These are phyloP conservation scores for Propithecus perrieri DNA, from an alignment of 2,797 vertebrate species.

Conservation along the genomic window DNA sequence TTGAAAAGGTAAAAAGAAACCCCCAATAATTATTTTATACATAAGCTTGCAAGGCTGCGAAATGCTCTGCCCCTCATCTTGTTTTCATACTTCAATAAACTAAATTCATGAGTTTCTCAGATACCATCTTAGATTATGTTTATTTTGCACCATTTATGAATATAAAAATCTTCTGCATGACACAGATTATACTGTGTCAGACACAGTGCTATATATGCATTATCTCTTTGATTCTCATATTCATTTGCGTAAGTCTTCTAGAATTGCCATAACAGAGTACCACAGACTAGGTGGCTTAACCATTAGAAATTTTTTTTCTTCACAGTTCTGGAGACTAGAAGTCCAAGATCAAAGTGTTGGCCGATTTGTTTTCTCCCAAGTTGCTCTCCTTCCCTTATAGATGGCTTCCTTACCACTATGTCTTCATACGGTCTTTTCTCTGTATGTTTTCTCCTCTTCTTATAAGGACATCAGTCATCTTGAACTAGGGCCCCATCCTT, in stretches of 20 bases:
- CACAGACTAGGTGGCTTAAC: background rate
- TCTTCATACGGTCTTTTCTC: background rate
- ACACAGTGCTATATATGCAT: background rate
- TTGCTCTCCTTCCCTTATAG: background rate
- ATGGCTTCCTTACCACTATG: background rate
- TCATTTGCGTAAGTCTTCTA: background rate
- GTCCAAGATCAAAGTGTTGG: background rate
- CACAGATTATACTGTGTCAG: background rate
- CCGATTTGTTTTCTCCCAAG: background rate
- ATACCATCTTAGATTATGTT: background rate
- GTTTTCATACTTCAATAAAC: background rate
- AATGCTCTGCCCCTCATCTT: background rate
- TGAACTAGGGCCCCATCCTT: background rate
- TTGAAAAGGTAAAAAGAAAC: slow-evolving; percentile 1
- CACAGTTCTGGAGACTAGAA: background rate
- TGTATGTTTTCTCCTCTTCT: background rate
- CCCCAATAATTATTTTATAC: background rate
- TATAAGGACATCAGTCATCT: background rate
- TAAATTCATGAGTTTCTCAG: background rate
- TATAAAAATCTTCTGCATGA: background rate
- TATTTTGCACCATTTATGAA: background rate
- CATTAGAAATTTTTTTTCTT: background rate
- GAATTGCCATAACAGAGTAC: background rate
- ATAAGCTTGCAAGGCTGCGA: background rate
- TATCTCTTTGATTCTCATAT: background rate